phyloP scores from a whole-genome alignment of 2,113 vertebrate species.

The Seriola aureovittata region DNA sequence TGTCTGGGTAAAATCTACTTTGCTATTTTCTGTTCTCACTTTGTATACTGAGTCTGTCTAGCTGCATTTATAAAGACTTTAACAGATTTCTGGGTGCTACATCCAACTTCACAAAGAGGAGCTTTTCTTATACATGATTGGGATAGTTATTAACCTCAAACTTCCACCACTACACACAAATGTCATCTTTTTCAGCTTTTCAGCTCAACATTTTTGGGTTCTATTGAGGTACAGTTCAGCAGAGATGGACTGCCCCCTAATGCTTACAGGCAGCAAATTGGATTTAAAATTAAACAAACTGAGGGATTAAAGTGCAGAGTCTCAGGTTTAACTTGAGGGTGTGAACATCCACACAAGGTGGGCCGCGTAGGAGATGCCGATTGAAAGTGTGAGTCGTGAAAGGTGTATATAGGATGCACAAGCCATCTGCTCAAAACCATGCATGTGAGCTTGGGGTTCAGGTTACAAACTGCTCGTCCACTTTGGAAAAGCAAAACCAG shows the following conservation, averaged over 20 bases:
- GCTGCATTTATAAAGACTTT: neutral
- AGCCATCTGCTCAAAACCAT: neutral
- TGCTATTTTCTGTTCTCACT: neutral
- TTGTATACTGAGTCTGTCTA: neutral
- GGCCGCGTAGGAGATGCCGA: too few species aligned
- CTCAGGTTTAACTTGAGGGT: neutral
- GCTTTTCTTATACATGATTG: neutral
- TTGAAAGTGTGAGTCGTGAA: too few species aligned
- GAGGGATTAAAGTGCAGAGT: neutral
- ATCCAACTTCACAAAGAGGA: neutral
- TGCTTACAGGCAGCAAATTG: neutral
- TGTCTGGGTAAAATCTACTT: neutral
- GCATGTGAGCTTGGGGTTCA: neutral
- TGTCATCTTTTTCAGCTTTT: neutral
- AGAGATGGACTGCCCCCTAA: neutral
- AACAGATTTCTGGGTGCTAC: neutral
- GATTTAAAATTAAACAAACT: neutral
- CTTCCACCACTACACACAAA: neutral
- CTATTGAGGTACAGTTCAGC: neutral
- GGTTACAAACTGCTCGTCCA: neutral
- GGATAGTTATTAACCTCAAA: neutral
- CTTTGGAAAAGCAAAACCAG: neutral
- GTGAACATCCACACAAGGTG: neutral
- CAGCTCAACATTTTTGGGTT: neutral
- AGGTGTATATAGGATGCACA: neutral